Base-by-base conservation (phyloP, 2,113 vertebrate genomes). In the Hyla sarda region DNA sequence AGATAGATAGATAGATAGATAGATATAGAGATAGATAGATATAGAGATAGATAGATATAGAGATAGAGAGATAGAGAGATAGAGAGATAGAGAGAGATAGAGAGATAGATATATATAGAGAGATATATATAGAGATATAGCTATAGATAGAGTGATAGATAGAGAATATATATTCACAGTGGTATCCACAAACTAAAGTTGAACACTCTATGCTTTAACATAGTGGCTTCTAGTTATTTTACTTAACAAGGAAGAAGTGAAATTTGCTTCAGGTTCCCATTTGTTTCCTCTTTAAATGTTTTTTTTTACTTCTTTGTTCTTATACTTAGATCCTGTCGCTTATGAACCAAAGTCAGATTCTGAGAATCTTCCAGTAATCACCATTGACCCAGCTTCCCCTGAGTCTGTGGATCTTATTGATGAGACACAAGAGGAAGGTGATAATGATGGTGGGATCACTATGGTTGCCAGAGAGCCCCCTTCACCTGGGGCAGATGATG, bases 311-410 rank as follows among this genome's bases (percentile, higher is more conserved):
- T 69, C 65, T 23, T 30, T 88, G 11, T 67, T 30, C 81, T 76
- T 16, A 1, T 25, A 86, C 45, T 17, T 91, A 99, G 97, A 99
- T 89, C 97, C 97, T 0, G 93, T 96, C 85, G 89, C 96, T 48
- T 98, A 97, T n/a, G 96, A 93, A 69, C 82, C 90, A 25, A 98
- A 97, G 91, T 88, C 92, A 0, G 54, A 71, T 16, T 87, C 89
- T 0, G 93, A 91, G 77, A 90, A 91, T 83, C 83, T 98, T 82
- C 98, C 97, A 10, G 92, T 93, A 87, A 98, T 99, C 90, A 96
- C 97, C 85, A 95, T 99, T 6, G 97, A 99, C 90, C 94, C 97
- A 0, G 97, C 98, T 17, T 98, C 97, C 0, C 96, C 97, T 0
- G 96, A 98, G 93, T 96, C 96, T 5, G 96, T 96, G 0, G 97